Percentiles rank a stretch among this genome's conserved stretches.
Evolutionary conservation across 2,888 invertebrate genomes (phyloP).

Genomic region (Podabrus alpinus): DNA sequence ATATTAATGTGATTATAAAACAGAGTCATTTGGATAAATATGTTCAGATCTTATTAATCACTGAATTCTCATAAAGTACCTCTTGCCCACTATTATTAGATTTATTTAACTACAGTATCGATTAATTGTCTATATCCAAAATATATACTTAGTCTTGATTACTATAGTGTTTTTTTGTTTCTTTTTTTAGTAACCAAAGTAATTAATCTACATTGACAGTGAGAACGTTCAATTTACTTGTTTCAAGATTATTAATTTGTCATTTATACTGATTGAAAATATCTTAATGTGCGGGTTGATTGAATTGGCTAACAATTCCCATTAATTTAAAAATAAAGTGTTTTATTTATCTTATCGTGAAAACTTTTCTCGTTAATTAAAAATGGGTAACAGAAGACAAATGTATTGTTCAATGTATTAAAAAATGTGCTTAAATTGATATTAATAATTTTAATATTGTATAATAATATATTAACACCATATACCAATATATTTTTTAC

Average conservation of each 20-base stretch:
- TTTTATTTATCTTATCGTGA: background rate
- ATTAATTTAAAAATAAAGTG: slow-evolving; percentile 2
- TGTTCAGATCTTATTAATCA: background rate
- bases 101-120: background rate
- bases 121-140: background rate
- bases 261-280: slow-evolving; percentile 4
- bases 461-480: too few relatives aligned
- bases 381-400: background rate
- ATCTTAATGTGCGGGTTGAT: slow-evolving; percentile 1
- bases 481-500: too few relatives aligned
- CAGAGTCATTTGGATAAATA: background rate
- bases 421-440: background rate
- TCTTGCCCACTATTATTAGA: background rate
- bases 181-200: background rate
- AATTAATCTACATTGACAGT: slow-evolving; percentile 4
- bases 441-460: background rate
- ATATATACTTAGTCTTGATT: background rate
- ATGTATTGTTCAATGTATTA: background rate
- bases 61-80: background rate
- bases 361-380: background rate
- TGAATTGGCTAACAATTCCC: background rate
- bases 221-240: background rate
- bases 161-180: background rate
- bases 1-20: background rate
- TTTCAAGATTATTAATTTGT: slow-evolving; percentile 4